Base-by-base conservation (phyloP, 2,888 invertebrate genomes). In the Caenorhabditis afra region DNA sequence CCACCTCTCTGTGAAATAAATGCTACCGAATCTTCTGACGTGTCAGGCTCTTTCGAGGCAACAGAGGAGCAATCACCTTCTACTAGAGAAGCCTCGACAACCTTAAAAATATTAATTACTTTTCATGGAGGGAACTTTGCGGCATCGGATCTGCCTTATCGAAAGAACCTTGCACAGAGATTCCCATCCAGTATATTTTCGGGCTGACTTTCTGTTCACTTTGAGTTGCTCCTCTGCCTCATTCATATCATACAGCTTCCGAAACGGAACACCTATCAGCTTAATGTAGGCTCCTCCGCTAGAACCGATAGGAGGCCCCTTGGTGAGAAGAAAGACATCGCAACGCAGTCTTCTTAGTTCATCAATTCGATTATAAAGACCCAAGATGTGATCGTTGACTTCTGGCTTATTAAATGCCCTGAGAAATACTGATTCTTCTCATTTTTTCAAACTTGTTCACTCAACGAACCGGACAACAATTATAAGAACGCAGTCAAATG, bases 221-320 rank as follows among this genome's bases (percentile, higher is more conserved):
- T 73, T 79, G 61, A 84, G 55, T 37, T 84, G 81, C 29, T 75
- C 75, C 29, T 80, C 75, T 1, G 83, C 85, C 49, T 85, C 84
- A 18, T 65, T 73, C 59, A 80, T 81, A 68, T 84, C 85, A 49
- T 82, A 84, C 3, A 85, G 55, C 59, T 81, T 84, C 16, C 84
- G 66, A 50, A 85, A 85, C 5, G 85, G 85, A 3, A 85, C 83
- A 12, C 85, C 85, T 44, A 85, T 84, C 35, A 85, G 41, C 44
- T 85, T 85, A 23, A 85, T 77, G 55, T 85, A 85, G 1, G 84
- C 80, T 3, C 85, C 85, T 14, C 85, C 85, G 37, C 83, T 77
- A 0, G 76, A 57, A 14, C 84, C 85, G 22, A 84, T 83, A 7
- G 83, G 81, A 3, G 85, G 84, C 41, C 85, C 85, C 49, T 81